These are phyloP conservation scores for Crocodylus rhombifer DNA, from an alignment of 2,797 vertebrate genomes.

Conservation along the genomic window DNA sequence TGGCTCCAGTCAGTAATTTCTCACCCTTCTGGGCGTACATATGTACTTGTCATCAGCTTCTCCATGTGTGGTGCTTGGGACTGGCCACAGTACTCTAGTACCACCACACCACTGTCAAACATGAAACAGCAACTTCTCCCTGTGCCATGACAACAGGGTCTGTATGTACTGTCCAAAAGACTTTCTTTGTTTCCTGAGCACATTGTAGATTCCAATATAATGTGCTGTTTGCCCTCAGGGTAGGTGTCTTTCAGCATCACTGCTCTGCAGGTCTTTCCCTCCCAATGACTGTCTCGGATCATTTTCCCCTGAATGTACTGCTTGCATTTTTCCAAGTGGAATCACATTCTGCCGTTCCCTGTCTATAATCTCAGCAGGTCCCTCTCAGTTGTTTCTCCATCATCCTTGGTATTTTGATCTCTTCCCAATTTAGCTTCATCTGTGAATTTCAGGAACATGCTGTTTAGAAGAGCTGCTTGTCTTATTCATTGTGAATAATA, in stretches of 20 bases:
- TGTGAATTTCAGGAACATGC: not conserved
- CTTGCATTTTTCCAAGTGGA: slow-evolving; percentile 1
- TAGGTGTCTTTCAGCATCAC: not conserved
- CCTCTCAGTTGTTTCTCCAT: not conserved
- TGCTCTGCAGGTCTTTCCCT: not conserved
- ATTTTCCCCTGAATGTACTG: slow-evolving; percentile 23
- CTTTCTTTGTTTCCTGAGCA: not conserved
- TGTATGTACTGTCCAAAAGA: too few species aligned
- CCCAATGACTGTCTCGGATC: not conserved
- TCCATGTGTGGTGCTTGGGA: too few species aligned
- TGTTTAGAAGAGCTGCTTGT: not conserved
- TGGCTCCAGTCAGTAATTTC: too few species aligned
- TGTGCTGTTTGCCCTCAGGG: not conserved
- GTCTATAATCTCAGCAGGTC: not conserved
- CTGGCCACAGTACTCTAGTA: too few species aligned
- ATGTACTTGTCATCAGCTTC: too few species aligned
- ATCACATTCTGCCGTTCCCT: not conserved
- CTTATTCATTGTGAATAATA: not conserved
- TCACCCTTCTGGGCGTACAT: too few species aligned
- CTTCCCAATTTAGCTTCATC: slow-evolving; percentile 8
- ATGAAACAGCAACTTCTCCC: not conserved
- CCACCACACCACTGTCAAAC: too few species aligned
- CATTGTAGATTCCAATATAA: not conserved
- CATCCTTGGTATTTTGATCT: slow-evolving; percentile 17
- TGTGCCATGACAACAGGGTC: not conserved